Conservation (phyloP, 2,797 vertebrate species). For the Fistularia commersonii region DNA sequence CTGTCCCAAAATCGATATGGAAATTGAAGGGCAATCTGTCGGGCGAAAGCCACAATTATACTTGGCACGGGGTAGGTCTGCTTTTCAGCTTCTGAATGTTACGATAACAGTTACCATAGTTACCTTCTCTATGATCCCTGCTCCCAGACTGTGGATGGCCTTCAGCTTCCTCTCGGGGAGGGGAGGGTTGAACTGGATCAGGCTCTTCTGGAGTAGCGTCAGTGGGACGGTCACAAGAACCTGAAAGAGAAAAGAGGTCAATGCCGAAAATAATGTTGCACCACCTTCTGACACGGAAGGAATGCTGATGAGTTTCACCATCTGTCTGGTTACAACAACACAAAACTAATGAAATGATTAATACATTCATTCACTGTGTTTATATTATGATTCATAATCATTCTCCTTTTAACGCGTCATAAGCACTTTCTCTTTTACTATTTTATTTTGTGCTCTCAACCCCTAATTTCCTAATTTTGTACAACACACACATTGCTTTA, state of each 20-base stretch:
- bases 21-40: slow-evolving; percentile 91
- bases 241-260: slow-evolving; percentile 58
- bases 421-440: no score
- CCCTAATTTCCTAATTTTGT: no score
- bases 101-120: background rate
- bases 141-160: slow-evolving; percentile 92
- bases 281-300: background rate
- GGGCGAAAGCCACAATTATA: background rate
- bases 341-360: no score
- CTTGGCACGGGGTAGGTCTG: no score
- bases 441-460: no score
- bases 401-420: no score
- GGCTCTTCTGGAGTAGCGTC: slow-evolving; percentile 89
- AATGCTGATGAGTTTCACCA: no score
- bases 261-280: background rate
- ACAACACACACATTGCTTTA: no score
- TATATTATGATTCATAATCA: no score
- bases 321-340: no score
- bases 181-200: slow-evolving; percentile 85
- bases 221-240: slow-evolving; percentile 90
- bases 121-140: slow-evolving; percentile 96
- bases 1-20: slow-evolving; percentile 93
- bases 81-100: no score
- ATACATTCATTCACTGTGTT: no score
- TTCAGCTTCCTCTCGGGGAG: slow-evolving; percentile 93